Percentiles rank a stretch among this genome's conserved stretches.
Evolutionary conservation across 2,888 invertebrate species (phyloP).

Genomic region (Volucella bombylans): DNA sequence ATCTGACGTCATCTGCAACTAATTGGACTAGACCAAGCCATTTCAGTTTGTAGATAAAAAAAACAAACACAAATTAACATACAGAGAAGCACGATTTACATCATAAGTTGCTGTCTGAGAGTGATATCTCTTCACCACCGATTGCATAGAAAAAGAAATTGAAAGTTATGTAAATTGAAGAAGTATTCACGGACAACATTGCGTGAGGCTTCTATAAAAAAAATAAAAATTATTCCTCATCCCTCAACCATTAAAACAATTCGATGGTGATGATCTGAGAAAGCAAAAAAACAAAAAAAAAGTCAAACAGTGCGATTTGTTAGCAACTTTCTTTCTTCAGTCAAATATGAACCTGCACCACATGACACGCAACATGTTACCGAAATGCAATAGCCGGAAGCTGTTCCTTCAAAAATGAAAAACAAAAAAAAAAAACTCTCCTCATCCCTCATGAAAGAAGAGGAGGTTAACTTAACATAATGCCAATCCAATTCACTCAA

Average conservation of each 20-base stretch:
- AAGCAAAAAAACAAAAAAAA: not conserved
- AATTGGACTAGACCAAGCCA: slow-evolving; percentile 60
- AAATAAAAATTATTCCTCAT: no score
- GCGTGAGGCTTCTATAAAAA: no score
- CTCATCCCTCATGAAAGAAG: not conserved
- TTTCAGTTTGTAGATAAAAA: slow-evolving; percentile 3
- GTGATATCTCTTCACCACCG: slow-evolving; percentile 7
- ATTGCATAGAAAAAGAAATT: slow-evolving; percentile 18
- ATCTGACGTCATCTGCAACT: slow-evolving; percentile 55
- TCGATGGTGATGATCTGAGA: no score
- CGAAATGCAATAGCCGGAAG: slow-evolving; percentile 69
- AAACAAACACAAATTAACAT: slow-evolving; percentile 32
- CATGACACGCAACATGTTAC: slow-evolving; percentile 57
- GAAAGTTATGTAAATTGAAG: slow-evolving; percentile 8
- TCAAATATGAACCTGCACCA: slow-evolving; percentile 59
- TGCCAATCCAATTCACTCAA: slow-evolving; percentile 48
- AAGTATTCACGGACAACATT: no score
- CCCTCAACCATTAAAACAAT: no score
- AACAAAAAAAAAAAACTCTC: slow-evolving; percentile 10
- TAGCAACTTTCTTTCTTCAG: slow-evolving; percentile 29
- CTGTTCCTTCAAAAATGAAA: slow-evolving; percentile 8
- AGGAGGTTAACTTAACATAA: not conserved
- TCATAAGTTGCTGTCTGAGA: slow-evolving; percentile 29
- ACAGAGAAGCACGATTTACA: slow-evolving; percentile 47
- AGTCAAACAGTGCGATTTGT: slow-evolving; percentile 51